Evolutionary conservation across 2,888 invertebrate species (phyloP), one percentile per base, ranked within the genome.

Genomic region (Ormyrus rosae): DNA sequence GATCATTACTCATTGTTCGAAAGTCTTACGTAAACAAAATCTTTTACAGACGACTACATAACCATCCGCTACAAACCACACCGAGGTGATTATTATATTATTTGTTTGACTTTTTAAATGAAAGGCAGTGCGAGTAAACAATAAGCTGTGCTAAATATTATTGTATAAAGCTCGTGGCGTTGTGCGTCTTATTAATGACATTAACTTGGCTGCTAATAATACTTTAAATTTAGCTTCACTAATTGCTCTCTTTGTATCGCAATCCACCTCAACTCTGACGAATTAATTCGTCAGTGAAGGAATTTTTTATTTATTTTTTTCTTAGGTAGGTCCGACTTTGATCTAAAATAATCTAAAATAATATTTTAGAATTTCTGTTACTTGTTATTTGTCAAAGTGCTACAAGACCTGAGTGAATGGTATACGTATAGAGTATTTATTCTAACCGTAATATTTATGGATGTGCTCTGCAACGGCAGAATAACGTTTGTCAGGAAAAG

Each of bases 1-100:
- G 34, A 65, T 11, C 6, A 55, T 6, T 46, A n/a, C 0, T 69
- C 6, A 13, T 9, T 69, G 51, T 56, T 45, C n/a, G 64, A 13
- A 46, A 64, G 7, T 48, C 10, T 46, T 9, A 67, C 7, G 50
- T 64, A 72, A 70, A 64, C 9, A 63, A 73, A 19, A 73, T 77
- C 13, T 80, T 82, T 95, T 95, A 90, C 96, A 97, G 97, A 96
- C 93, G 96, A 97, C 93, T 96, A 95, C 94, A 95, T 97, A 93
- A 96, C 96, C 89, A 94, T 97, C 91, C 96, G 95, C 92, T 97
- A 97, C 94, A 96, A 96, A 93, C 95, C 95, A 91, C 94, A 95
- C 91, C 94, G 95, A 97, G 96, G 97, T 96, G 94, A 94, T 92
- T 93, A 93, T 92, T 86, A 85, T 83, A 72, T 55, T 58, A 9